Percentiles rank a stretch among this genome's conserved stretches.
phyloP scores from a whole-genome alignment of 2,888 invertebrate genomes.

The Chymomyza fuscimana region DNA sequence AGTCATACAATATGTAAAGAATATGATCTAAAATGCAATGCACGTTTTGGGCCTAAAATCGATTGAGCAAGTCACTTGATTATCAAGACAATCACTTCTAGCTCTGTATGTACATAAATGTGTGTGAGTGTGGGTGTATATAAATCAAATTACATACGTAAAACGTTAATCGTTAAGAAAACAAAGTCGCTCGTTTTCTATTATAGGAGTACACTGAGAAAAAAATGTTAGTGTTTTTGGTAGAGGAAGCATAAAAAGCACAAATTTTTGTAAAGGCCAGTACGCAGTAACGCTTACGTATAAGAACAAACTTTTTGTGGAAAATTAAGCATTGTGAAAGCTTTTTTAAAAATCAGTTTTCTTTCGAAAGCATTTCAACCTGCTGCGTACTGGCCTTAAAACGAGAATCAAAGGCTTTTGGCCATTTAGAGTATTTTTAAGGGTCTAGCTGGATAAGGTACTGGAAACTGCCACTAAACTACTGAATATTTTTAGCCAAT shows the following conservation, averaged over 20 bases:
- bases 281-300: too few relatives aligned
- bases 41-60: not conserved
- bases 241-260: not conserved
- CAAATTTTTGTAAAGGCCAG: too few relatives aligned
- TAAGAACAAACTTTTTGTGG: too few relatives aligned
- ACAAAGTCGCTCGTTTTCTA: not conserved
- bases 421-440: too few relatives aligned
- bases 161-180: conserved; percentile 9
- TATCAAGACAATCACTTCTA: not conserved
- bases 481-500: too few relatives aligned
- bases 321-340: too few relatives aligned
- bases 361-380: too few relatives aligned
- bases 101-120: not conserved
- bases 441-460: too few relatives aligned
- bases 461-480: too few relatives aligned
- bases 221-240: not conserved
- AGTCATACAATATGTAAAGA: not conserved
- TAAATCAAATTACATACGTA: not conserved
- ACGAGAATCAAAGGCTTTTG: too few relatives aligned
- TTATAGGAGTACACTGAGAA: not conserved
- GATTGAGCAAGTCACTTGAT: not conserved
- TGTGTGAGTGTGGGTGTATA: not conserved
- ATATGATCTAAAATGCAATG: not conserved
- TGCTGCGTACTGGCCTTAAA: too few relatives aligned
- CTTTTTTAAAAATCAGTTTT: too few relatives aligned